Evolutionary conservation across 1,140 invertebrate genomes (phyloP), one percentile per base, ranked within the genome.

Genomic region (Euborellia annulipes): DNA sequence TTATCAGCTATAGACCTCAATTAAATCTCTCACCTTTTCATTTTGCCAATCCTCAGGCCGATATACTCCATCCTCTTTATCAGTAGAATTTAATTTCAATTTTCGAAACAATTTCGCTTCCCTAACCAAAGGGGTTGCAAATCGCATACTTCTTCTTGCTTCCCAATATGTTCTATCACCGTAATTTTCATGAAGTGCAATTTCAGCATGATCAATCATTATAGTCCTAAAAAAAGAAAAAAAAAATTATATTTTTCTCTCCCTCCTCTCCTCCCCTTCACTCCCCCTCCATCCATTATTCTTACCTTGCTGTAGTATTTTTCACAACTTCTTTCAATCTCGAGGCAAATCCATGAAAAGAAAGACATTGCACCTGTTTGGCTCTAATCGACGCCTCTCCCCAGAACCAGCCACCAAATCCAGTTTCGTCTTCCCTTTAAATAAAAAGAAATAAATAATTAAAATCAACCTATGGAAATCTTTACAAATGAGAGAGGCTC

Each of bases 111-210:
- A 55, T 47, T 75, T 69, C 1, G 83, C 89, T 52, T 81, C 73
- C 54, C 73, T 41, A 38, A 73, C 61, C 2, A 98, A 68, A 40
- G 75, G 57, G 36, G 67, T 65, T 43, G 82, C 76, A 62, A 94
- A 97, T 52, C 82, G 71, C 86, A 97, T 93, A 57, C 90, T 95
- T 52, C 88, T 70, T 54, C 93, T 69, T 18, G 82, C 85, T 49
- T 66, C 63, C 92, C 93, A 97, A 63, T 87, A 96, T 30, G 74
- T 63, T 42, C 62, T 58, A 48, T 81, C 77, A 3, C 92, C 91
- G 67, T 86, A 97, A 27, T 64, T 62, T 59, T 91, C 79, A 62
- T 97, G 91, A 16, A 96, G 65, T 9, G 88, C 72, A 27, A 87
- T 82, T 66, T 96, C 92, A 39, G 86, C 88, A 60, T 85, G 76